phyloP scores from a whole-genome alignment of 2,797 vertebrate species.

The Synaphobranchus kaupii region DNA sequence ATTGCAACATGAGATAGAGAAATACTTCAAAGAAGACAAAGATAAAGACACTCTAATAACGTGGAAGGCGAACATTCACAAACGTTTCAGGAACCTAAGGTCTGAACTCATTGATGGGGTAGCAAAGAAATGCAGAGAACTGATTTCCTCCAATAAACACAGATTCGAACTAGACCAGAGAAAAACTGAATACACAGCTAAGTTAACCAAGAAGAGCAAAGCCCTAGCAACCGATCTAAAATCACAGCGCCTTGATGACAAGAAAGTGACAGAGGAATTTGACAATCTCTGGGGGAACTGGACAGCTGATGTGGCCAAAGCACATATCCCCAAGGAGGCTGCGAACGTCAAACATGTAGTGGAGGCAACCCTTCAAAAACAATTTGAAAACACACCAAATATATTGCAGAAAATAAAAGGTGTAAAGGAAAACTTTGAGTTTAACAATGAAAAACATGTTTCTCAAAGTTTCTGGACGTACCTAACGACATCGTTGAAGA shows the following conservation, averaged over 20 bases:
- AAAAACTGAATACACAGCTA: constrained; percentile 35
- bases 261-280: constrained; percentile 37
- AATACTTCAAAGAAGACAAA: constrained; percentile 57
- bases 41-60: constrained; percentile 53
- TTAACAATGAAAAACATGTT: background rate
- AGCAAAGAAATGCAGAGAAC: constrained; percentile 29
- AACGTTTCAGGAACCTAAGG: constrained; percentile 44
- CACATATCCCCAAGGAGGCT: background rate
- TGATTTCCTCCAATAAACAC: constrained; percentile 35
- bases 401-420: background rate
- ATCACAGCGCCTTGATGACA: constrained; percentile 37
- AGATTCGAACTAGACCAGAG: constrained; percentile 40
- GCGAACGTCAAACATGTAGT: constrained; percentile 5
- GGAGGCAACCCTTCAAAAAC: background rate
- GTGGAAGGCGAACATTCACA: constrained; percentile 54
- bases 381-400: background rate
- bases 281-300: constrained; percentile 17
- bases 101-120: constrained; percentile 48
- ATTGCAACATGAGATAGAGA: constrained; percentile 50
- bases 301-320: background rate
- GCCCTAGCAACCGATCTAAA: constrained; percentile 45
- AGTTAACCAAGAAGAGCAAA: constrained; percentile 44
- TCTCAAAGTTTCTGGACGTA: too few relatives aligned
- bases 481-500: too few relatives aligned
- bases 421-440: background rate